Evolutionary conservation across 1,140 invertebrate genomes (phyloP).

Genomic region (Hypothenemus hampei): DNA sequence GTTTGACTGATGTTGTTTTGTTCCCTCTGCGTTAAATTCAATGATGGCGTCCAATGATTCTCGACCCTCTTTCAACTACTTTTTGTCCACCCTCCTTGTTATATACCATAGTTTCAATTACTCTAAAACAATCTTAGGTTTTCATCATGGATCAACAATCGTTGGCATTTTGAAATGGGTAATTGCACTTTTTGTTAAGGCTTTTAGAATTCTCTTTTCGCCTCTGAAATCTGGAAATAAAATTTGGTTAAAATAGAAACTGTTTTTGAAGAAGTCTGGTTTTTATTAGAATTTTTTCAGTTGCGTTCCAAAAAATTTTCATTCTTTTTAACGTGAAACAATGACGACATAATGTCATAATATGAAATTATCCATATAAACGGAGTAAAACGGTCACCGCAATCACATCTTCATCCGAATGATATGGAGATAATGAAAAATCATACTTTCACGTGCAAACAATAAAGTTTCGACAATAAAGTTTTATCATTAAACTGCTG

Average conservation of each 20-base stretch:
- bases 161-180: slow-evolving; percentile 46
- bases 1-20: slow-evolving; percentile 54
- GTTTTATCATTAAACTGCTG: too few species aligned
- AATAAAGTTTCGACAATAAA: too few species aligned
- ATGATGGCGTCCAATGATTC: slow-evolving; percentile 63
- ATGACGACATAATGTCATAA: too few species aligned
- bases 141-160: slow-evolving; percentile 52
- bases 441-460: too few species aligned
- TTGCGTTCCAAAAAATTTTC: too few species aligned
- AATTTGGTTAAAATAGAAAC: neutral
- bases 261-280: neutral
- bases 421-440: too few species aligned
- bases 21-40: slow-evolving; percentile 49
- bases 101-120: slow-evolving; percentile 62
- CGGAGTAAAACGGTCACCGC: too few species aligned
- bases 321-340: too few species aligned
- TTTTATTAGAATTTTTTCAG: too few species aligned
- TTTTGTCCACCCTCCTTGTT: slow-evolving; percentile 64
- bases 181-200: slow-evolving; percentile 52
- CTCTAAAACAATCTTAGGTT: slow-evolving; percentile 50
- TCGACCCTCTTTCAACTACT: slow-evolving; percentile 69
- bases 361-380: too few species aligned
- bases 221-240: slow-evolving; percentile 44
- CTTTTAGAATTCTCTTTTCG: slow-evolving; percentile 54
- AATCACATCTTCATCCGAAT: too few species aligned